A percentile compares a stretch with the other conserved stretches of the same genome.
Conservation (phyloP, 2,888 invertebrate genomes). For the Apocheima hispidaria region DNA sequence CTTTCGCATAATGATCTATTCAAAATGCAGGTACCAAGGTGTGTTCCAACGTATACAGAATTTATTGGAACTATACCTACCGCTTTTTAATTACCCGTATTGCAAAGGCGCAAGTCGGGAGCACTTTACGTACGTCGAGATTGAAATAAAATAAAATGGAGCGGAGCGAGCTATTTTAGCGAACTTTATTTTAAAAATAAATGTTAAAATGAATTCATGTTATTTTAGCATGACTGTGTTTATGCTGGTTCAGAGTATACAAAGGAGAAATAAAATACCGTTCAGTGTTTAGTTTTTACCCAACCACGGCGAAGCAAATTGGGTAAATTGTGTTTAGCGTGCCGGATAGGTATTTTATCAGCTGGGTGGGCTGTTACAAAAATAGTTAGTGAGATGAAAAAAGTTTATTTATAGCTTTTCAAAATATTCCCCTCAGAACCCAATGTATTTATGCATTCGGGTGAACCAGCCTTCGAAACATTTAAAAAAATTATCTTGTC, state of each 20-base stretch:
- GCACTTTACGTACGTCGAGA: constrained; percentile 6
- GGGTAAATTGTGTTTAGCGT: not conserved
- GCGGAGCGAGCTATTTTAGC: constrained; percentile 6
- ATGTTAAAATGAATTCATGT: constrained; percentile 4
- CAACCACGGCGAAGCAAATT: not conserved
- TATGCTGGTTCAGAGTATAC: not conserved
- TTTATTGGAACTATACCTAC: too few relatives aligned
- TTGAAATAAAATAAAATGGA: constrained; percentile 23
- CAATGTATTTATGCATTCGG: too few relatives aligned
- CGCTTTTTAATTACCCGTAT: constrained; percentile 19
- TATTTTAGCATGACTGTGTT: constrained; percentile 10
- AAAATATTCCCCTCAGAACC: too few relatives aligned
- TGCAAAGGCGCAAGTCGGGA: constrained; percentile 11
- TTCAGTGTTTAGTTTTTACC: not conserved
- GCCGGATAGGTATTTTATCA: too few relatives aligned
- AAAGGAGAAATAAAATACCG: not conserved
- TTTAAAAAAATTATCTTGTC: too few relatives aligned
- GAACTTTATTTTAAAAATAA: constrained; percentile 6
- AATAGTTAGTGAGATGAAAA: too few relatives aligned
- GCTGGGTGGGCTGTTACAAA: too few relatives aligned
- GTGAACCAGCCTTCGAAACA: too few relatives aligned
- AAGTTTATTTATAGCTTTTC: too few relatives aligned
- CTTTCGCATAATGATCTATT: too few relatives aligned
- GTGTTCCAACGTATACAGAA: too few relatives aligned
- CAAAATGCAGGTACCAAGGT: too few relatives aligned